A percentile compares a stretch with the other conserved stretches of the same genome.
phyloP scores from a whole-genome alignment of 2,113 vertebrate genomes.

The Petaurus breviceps region DNA sequence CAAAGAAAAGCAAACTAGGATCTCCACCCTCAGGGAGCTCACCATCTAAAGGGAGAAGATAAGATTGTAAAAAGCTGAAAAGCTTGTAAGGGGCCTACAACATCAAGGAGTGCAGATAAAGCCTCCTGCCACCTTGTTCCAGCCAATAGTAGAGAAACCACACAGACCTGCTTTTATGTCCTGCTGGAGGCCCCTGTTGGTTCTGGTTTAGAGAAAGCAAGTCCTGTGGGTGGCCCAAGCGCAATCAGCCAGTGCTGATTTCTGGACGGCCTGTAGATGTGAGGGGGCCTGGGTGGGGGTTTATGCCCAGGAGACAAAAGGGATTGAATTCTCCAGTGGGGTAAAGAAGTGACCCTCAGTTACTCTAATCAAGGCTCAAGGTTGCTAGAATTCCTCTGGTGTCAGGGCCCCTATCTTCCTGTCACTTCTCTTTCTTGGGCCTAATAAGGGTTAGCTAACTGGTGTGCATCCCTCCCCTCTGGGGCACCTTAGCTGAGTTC shows the following conservation, averaged over 20 bases:
- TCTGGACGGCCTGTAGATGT: neutral
- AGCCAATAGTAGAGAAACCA: neutral
- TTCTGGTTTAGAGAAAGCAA: neutral
- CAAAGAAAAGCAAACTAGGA: too few relatives aligned
- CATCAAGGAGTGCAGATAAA: neutral
- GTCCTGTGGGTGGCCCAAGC: too few relatives aligned
- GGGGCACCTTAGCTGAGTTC: slow-evolving; percentile 8
- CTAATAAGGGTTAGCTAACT: neutral
- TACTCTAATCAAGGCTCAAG: neutral
- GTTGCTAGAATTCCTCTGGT: neutral
- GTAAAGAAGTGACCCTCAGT: neutral
- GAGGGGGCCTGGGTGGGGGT: neutral
- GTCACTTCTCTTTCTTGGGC: neutral
- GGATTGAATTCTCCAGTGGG: neutral
- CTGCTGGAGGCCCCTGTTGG: neutral
- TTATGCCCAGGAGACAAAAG: neutral
- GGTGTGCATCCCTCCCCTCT: neutral
- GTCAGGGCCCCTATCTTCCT: neutral
- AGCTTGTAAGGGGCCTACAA: neutral
- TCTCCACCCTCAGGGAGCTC: neutral
- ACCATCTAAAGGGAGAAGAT: neutral
- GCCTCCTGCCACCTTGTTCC: neutral
- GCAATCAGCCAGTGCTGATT: too few relatives aligned
- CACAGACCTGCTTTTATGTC: neutral
- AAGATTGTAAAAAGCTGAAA: too few relatives aligned